Evolutionary conservation across 2,113 vertebrate genomes (phyloP).

Genomic region (Astur gentilis): DNA sequence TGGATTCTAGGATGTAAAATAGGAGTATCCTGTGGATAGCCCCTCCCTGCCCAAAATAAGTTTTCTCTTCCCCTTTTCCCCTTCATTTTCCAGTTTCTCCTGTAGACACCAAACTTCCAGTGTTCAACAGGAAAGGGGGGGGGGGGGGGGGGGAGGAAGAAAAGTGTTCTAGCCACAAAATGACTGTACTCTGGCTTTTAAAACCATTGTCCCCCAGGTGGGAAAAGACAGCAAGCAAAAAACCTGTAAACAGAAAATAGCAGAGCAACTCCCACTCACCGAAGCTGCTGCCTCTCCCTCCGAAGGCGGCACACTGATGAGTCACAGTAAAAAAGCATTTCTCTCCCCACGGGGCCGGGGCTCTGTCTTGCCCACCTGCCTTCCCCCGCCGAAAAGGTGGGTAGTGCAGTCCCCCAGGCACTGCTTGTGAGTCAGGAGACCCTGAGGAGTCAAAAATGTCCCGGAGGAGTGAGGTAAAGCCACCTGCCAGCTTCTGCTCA

Average conservation of each 20-base stretch:
- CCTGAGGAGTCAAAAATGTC: background rate
- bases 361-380: constrained; percentile 38
- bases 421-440: constrained; percentile 14
- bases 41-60: background rate
- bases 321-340: constrained; percentile 19
- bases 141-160: too few relatives aligned
- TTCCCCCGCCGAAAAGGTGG: background rate
- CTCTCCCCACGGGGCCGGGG: background rate
- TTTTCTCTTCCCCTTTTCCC: background rate
- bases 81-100: background rate
- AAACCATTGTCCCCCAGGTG: background rate
- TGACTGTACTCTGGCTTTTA: background rate
- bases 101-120: background rate
- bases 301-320: background rate
- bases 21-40: too few relatives aligned
- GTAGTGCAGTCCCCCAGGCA: background rate
- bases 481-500: background rate
- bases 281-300: constrained; percentile 14
- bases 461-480: background rate
- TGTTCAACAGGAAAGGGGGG: fast-evolving
- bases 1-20: background rate
- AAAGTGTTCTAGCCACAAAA: background rate
- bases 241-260: constrained; percentile 48
- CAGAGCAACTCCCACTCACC: constrained; percentile 18
- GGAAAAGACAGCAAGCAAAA: background rate